These are phyloP conservation scores for Pectinophora gossypiella DNA, from an alignment of 1,140 invertebrate species.

Conservation along the genomic window DNA sequence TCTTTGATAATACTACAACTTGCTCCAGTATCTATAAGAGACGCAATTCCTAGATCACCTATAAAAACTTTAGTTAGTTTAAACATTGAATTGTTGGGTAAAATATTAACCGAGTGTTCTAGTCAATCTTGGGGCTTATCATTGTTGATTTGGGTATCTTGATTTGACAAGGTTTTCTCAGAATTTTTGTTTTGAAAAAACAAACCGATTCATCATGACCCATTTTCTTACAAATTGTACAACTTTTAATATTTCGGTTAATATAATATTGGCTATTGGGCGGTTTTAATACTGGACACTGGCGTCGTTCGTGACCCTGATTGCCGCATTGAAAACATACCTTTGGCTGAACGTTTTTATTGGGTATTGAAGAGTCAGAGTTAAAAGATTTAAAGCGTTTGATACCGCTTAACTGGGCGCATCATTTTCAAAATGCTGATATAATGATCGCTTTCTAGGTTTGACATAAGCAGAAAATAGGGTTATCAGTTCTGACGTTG, in stretches of 20 bases:
- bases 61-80: not conserved
- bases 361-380: not conserved
- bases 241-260: not conserved
- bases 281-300: not conserved
- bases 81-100: not conserved
- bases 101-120: not conserved
- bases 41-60: not conserved
- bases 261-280: not conserved
- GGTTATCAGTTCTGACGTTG: not conserved
- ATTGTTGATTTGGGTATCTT: too few species aligned
- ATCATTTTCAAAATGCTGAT: not conserved
- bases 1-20: constrained; percentile 2
- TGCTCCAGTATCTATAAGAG: not conserved
- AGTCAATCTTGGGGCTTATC: not conserved
- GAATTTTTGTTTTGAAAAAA: not conserved
- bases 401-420: not conserved
- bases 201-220: not conserved
- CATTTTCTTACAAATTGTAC: not conserved
- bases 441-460: not conserved
- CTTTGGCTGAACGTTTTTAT: not conserved
- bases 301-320: not conserved
- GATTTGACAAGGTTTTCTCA: too few species aligned
- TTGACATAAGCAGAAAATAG: not conserved
- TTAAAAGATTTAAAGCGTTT: not conserved
- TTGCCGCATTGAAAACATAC: not conserved